phyloP scores from a whole-genome alignment of 1,140 invertebrate species.

The Lucilia cuprina region DNA sequence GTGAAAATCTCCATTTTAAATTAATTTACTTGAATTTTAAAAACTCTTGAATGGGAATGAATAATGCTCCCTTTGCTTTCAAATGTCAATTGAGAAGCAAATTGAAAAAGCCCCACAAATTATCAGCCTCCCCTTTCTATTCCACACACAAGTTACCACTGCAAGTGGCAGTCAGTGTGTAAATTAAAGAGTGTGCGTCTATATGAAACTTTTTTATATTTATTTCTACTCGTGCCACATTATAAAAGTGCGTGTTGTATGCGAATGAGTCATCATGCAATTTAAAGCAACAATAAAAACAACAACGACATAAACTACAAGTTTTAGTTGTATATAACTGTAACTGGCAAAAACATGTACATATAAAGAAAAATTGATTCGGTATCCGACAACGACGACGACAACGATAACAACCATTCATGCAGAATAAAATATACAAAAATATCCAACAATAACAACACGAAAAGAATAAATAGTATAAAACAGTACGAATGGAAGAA shows the following conservation, averaged over 20 bases:
- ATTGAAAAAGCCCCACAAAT: background rate
- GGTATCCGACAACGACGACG: background rate
- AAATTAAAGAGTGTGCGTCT: background rate
- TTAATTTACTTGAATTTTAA: too few relatives aligned
- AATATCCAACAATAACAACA: background rate
- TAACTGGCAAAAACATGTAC: background rate
- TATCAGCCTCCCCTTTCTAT: background rate
- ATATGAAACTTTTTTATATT: background rate
- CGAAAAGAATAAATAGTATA: background rate
- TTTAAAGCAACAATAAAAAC: slow-evolving; percentile 1
- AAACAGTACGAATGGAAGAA: background rate
- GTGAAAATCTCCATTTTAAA: too few relatives aligned
- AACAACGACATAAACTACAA: slow-evolving; percentile 1
- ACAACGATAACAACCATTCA: background rate
- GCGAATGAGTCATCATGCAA: slow-evolving; percentile 30
- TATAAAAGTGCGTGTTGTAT: slow-evolving; percentile 20
- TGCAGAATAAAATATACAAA: background rate
- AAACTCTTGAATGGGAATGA: too few relatives aligned
- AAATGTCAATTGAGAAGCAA: too few relatives aligned
- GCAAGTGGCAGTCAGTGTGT: too few relatives aligned
- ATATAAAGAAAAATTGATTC: background rate
- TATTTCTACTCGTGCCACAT: background rate
- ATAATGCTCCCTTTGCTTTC: too few relatives aligned
- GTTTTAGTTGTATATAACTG: background rate
- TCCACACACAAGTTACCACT: too few relatives aligned